Evolutionary conservation across 1,140 invertebrate species (phyloP).

Genomic region (Macrocentrus cingulum): DNA sequence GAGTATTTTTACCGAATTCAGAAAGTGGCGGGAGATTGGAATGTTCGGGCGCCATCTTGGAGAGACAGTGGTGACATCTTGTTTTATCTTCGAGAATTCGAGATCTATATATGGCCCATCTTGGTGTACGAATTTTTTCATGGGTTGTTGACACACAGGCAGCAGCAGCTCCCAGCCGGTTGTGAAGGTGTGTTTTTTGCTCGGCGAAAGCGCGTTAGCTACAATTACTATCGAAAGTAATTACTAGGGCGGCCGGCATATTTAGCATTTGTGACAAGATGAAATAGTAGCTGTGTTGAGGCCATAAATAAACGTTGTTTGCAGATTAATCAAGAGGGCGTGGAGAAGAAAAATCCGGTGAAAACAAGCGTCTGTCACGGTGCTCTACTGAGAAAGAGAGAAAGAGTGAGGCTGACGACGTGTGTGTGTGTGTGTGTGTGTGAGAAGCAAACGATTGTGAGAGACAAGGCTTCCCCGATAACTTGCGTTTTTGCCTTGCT

Average conservation of each 20-base stretch:
- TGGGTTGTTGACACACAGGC: conserved; percentile 27
- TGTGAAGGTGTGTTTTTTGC: conserved; percentile 23
- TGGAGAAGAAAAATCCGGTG: conserved; percentile 6
- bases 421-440: conserved; percentile 18
- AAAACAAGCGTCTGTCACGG: conserved; percentile 26
- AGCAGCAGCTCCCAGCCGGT: conserved; percentile 17
- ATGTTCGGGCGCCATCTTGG: too few relatives aligned
- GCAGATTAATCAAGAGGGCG: conserved; percentile 3
- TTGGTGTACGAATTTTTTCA: conserved; percentile 22
- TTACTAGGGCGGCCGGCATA: conserved; percentile 3
- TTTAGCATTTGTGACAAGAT: neutral
- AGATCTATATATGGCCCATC: neutral
- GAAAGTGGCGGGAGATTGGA: too few relatives aligned
- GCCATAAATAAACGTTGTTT: neutral
- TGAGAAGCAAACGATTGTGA: too few relatives aligned
- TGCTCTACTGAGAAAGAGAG: conserved; percentile 3
- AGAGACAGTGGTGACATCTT: neutral
- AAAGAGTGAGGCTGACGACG: neutral
- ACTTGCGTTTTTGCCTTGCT: too few relatives aligned
- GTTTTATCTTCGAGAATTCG: too few relatives aligned
- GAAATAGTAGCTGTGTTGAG: neutral
- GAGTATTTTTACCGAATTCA: too few relatives aligned
- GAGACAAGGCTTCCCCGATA: too few relatives aligned
- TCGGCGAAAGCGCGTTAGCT: conserved; percentile 8
- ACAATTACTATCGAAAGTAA: conserved; percentile 17